Conservation (phyloP, 2,888 invertebrate genomes). For the Cheilosia variabilis region DNA sequence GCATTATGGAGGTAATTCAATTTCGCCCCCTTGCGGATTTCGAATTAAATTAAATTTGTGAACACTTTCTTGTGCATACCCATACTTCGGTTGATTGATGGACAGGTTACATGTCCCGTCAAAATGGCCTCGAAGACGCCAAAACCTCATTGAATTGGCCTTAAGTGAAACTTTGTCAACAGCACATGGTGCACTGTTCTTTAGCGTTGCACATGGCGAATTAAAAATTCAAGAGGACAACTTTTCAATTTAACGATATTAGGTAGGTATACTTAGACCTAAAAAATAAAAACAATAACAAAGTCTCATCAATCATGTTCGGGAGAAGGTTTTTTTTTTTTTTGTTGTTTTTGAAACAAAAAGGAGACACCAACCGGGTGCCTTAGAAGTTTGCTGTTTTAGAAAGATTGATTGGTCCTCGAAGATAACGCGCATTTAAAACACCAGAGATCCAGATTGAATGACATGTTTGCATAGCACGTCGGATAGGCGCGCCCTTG, state of each 20-base stretch:
- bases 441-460: conserved; percentile 24
- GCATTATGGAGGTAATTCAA: conserved; percentile 3
- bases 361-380: neutral
- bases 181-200: conserved; percentile 23
- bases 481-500: neutral
- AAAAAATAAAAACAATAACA: neutral
- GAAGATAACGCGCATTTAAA: conserved; percentile 50
- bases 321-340: neutral
- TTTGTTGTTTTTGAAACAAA: neutral
- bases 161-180: conserved; percentile 21
- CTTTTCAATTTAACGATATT: neutral
- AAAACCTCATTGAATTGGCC: conserved; percentile 34
- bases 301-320: conserved; percentile 9
- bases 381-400: conserved; percentile 25
- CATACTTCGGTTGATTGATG: no score
- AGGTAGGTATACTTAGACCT: no score
- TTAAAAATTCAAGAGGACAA: conserved; percentile 11
- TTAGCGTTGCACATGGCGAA: neutral
- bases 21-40: neutral
- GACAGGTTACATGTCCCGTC: no score
- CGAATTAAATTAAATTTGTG: neutral
- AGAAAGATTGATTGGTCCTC: conserved; percentile 44
- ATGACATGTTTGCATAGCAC: conserved; percentile 1
- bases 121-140: neutral
- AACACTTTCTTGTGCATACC: neutral